Percentiles rank a stretch among this genome's conserved stretches.
These are phyloP conservation scores for Ichneumoninae sp. DNA, from an alignment of 2,888 invertebrate genomes.

Conservation along the genomic window DNA sequence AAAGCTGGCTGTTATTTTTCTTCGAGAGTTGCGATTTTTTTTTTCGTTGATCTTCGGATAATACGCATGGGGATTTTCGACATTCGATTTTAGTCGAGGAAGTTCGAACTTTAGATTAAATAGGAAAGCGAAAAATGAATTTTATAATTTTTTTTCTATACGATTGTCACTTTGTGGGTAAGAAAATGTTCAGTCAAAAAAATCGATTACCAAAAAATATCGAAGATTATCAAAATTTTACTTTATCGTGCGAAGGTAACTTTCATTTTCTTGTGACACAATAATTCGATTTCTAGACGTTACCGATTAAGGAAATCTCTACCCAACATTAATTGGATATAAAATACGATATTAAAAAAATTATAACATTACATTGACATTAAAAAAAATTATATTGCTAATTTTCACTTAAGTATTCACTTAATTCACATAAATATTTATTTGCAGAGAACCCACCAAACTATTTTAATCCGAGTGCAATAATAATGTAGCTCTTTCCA, in stretches of 20 bases:
- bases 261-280: no score
- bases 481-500: neutral
- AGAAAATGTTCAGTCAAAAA: no score
- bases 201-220: no score
- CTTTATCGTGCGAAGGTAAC: no score
- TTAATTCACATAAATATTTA: neutral
- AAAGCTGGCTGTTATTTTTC: slow-evolving; percentile 14
- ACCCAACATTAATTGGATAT: no score
- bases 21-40: neutral
- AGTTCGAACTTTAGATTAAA: neutral
- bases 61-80: neutral
- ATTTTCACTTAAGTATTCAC: neutral
- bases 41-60: neutral
- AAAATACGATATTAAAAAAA: neutral
- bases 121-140: neutral
- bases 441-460: neutral
- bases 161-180: no score
- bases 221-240: no score
- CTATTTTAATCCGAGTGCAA: neutral
- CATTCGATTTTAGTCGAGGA: neutral
- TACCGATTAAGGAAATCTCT: no score
- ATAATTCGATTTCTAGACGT: no score
- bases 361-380: no score
- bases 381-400: no score
- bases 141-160: neutral